These are phyloP conservation scores for Metallyticus violacea DNA, from an alignment of 2,888 invertebrate genomes.

Conservation along the genomic window DNA sequence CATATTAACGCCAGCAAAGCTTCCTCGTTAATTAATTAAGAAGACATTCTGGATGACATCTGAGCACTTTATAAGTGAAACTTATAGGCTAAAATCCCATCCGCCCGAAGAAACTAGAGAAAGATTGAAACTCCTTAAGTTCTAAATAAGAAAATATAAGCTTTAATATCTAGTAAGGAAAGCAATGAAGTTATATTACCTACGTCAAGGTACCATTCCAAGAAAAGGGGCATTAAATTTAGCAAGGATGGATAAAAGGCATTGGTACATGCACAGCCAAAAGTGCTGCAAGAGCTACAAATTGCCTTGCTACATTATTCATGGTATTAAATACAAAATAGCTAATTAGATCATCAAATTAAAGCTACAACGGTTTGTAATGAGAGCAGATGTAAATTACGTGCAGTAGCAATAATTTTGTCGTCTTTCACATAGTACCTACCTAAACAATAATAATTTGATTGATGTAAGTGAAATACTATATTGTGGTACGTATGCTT, in stretches of 20 bases:
- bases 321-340: not conserved
- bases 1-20: too few relatives aligned
- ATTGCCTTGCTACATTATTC: not conserved
- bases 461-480: too few relatives aligned
- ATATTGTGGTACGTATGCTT: too few relatives aligned
- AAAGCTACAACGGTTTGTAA: not conserved
- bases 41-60: not conserved
- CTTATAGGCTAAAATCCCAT: not conserved
- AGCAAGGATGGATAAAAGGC: not conserved
- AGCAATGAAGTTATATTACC: not conserved
- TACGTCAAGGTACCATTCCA: not conserved
- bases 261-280: not conserved
- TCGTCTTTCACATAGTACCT: not conserved
- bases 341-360: not conserved
- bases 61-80: not conserved
- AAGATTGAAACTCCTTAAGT: not conserved
- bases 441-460: too few relatives aligned
- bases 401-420: not conserved
- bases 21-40: not conserved
- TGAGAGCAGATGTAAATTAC: not conserved
- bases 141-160: not conserved
- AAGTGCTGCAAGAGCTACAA: not conserved
- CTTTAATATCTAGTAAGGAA: not conserved
- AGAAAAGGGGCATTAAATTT: not conserved
- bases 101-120: not conserved